Conservation (phyloP, 1,140 invertebrate genomes). For the Acromyrmex echinatior region DNA sequence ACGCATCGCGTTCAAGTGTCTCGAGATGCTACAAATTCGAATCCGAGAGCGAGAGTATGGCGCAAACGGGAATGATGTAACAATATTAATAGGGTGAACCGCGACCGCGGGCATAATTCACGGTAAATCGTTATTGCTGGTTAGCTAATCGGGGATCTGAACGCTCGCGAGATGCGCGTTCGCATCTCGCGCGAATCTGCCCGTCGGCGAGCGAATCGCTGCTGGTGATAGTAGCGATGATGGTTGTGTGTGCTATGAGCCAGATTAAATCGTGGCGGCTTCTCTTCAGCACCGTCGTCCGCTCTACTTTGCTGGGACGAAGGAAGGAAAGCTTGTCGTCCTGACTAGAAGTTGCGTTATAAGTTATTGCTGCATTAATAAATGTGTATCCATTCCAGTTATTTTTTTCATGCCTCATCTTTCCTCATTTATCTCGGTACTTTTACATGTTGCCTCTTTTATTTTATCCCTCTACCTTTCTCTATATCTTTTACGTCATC, state of each 20-base stretch:
- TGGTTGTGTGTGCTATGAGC: slow-evolving; percentile 33
- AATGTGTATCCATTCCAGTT: slow-evolving; percentile 15
- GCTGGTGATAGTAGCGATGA: slow-evolving; percentile 25
- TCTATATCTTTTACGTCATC: neutral
- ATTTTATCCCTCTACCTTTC: neutral
- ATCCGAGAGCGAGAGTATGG: slow-evolving; percentile 31
- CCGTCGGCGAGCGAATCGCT: slow-evolving; percentile 34
- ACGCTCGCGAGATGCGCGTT: slow-evolving; percentile 76
- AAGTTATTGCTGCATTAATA: slow-evolving; percentile 3
- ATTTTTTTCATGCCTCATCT: slow-evolving; percentile 12
- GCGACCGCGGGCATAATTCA: slow-evolving; percentile 70
- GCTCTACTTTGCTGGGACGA: slow-evolving; percentile 54
- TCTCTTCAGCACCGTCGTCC: slow-evolving; percentile 18
- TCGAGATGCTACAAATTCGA: slow-evolving; percentile 55
- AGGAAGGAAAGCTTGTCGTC: slow-evolving; percentile 54
- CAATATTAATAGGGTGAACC: slow-evolving; percentile 74
- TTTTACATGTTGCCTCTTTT: neutral
- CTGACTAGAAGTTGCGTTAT: neutral
- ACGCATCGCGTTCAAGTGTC: slow-evolving; percentile 21
- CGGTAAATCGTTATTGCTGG: slow-evolving; percentile 77
- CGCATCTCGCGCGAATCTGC: slow-evolving; percentile 67
- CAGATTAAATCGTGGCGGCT: slow-evolving; percentile 65
- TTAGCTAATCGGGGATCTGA: slow-evolving; percentile 81
- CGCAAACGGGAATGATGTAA: slow-evolving; percentile 63
- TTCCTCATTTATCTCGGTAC: slow-evolving; percentile 13